phyloP scores from a whole-genome alignment of 2,113 vertebrate species.

The Passer montanus region DNA sequence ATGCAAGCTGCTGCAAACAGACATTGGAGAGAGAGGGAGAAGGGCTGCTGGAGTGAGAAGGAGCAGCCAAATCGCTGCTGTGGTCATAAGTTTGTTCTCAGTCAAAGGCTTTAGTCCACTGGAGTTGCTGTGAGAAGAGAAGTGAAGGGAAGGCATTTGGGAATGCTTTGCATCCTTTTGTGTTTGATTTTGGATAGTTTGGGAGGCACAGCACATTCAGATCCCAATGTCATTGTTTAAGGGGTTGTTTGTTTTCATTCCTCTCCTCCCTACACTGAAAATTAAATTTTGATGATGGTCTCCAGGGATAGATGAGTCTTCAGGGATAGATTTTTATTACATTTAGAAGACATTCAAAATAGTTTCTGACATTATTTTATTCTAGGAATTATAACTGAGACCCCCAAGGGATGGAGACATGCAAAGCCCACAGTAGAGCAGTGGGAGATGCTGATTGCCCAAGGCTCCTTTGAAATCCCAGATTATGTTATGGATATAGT shows the following conservation, averaged over 20 bases:
- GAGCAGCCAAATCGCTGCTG: not conserved
- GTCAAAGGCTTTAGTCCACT: not conserved
- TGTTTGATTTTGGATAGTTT: not conserved
- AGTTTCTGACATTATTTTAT: constrained; percentile 57
- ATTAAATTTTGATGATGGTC: constrained; percentile 53
- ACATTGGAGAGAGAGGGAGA: not conserved
- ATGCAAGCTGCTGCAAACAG: not conserved
- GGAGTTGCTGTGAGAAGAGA: not conserved
- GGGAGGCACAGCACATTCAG: constrained; percentile 13
- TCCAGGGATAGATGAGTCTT: constrained; percentile 56
- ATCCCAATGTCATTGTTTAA: constrained; percentile 39
- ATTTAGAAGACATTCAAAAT: constrained; percentile 53
- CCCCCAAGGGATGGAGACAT: constrained; percentile 16
- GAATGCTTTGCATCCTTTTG: constrained; percentile 17
- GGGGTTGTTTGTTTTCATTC: constrained; percentile 49
- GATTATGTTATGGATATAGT: constrained; percentile 46
- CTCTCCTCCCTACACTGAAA: constrained; percentile 9
- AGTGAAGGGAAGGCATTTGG: constrained; percentile 18
- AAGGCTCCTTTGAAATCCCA: constrained; percentile 53
- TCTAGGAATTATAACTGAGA: constrained; percentile 48
- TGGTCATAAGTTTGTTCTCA: not conserved
- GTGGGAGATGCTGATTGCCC: constrained; percentile 39
- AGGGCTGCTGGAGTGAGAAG: not conserved
- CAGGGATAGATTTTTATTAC: constrained; percentile 56
- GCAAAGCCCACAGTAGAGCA: constrained; percentile 22